These are phyloP conservation scores for Chymomyza costata DNA, from an alignment of 1,140 invertebrate genomes.

Conservation along the genomic window DNA sequence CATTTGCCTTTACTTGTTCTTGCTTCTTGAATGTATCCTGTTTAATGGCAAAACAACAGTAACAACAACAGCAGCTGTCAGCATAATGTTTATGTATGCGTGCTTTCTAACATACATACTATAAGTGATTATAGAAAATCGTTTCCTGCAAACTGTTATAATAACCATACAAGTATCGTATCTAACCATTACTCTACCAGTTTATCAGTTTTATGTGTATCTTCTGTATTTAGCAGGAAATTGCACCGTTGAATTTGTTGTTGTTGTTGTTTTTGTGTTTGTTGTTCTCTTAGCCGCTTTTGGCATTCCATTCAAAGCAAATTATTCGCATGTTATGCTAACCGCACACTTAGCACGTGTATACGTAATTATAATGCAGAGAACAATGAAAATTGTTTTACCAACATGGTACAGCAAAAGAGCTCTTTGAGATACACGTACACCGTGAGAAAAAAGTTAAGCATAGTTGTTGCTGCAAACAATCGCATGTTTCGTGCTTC, in stretches of 20 bases:
- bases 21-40: constrained; percentile 3
- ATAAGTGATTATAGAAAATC: constrained; percentile 44
- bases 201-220: no score
- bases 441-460: no score
- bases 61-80: constrained; percentile 2
- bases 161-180: constrained; percentile 41
- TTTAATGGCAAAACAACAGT: constrained; percentile 39
- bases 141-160: constrained; percentile 36
- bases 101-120: no score
- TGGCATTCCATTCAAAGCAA: no score
- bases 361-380: constrained; percentile 53
- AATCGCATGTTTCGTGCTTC: no score
- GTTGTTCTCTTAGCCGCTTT: no score
- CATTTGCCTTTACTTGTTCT: constrained; percentile 29
- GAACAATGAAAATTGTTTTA: constrained; percentile 50
- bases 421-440: no score
- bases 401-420: no score
- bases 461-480: no score
- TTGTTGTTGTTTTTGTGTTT: no score
- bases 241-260: no score
- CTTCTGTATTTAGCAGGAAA: no score
- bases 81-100: constrained; percentile 9
- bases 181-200: neutral
- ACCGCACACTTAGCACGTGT: constrained; percentile 44
- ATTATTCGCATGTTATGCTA: constrained; percentile 48